A percentile compares a stretch with the other conserved stretches of the same genome.
These are phyloP conservation scores for Neogale vison DNA, from an alignment of 2,113 vertebrate genomes.

Conservation along the genomic window DNA sequence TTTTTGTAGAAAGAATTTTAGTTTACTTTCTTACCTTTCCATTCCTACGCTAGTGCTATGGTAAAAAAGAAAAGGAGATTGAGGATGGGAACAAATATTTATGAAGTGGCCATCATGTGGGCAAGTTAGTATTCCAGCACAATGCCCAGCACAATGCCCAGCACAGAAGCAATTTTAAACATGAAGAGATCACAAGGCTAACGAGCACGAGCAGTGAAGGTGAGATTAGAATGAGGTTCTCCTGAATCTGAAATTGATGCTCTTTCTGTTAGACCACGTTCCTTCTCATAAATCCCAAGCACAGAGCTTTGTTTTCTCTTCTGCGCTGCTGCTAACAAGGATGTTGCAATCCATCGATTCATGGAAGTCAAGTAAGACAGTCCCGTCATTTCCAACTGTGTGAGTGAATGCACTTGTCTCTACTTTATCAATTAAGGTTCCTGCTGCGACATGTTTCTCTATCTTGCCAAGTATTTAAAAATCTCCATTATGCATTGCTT, in stretches of 20 bases:
- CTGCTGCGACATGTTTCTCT: background rate
- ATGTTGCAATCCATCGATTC: background rate
- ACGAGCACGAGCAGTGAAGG: background rate
- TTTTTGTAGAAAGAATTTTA: background rate
- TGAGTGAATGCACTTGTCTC: background rate
- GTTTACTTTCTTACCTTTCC: background rate
- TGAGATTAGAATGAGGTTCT: background rate
- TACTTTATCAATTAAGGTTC: conserved; percentile 31
- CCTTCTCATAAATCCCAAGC: background rate
- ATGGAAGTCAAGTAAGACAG: background rate
- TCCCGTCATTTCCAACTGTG: background rate
- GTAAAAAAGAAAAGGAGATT: background rate
- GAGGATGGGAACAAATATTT: background rate
- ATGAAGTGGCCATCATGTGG: background rate
- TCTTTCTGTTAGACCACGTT: background rate
- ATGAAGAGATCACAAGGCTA: background rate
- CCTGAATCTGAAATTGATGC: background rate
- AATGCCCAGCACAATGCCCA: background rate
- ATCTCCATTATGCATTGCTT: conserved; percentile 2
- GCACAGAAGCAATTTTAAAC: background rate
- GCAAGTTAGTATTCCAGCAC: background rate
- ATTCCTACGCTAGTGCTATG: background rate
- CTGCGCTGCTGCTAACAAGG: background rate
- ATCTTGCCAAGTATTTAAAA: conserved; percentile 42
- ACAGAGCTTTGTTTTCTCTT: background rate